Evolutionary conservation across 1,140 invertebrate genomes (phyloP).

Genomic region (Rhizoglyphus robini): DNA sequence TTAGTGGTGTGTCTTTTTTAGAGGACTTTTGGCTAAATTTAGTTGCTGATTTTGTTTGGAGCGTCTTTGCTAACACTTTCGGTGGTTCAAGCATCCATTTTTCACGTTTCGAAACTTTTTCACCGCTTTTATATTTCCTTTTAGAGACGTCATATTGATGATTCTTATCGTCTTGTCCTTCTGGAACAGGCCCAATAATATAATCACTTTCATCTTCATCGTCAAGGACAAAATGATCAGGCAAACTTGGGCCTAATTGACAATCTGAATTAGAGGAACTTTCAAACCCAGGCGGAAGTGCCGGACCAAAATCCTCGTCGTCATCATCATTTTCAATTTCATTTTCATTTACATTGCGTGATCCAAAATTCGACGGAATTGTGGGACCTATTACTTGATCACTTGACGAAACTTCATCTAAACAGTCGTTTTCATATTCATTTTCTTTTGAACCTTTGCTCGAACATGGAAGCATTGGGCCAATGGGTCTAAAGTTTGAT

Average conservation of each 20-base stretch:
- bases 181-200: constrained; percentile 5
- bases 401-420: neutral
- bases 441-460: too few species aligned
- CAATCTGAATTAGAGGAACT: neutral
- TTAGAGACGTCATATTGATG: neutral
- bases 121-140: neutral
- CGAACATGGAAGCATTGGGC: too few species aligned
- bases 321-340: constrained; percentile 2
- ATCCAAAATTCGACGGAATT: too few species aligned
- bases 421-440: neutral
- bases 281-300: neutral
- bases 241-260: neutral
- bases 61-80: neutral
- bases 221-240: neutral
- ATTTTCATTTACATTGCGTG: neutral
- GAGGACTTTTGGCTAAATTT: constrained; percentile 17
- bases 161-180: neutral
- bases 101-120: constrained; percentile 11
- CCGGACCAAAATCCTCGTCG: constrained; percentile 2
- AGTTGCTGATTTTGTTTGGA: constrained; percentile 12
- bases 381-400: neutral
- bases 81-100: constrained; percentile 19
- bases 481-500: too few species aligned
- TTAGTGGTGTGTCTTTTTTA: neutral
- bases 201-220: constrained; percentile 8